phyloP scores from a whole-genome alignment of 2,797 vertebrate species.

The Chelonia mydas region DNA sequence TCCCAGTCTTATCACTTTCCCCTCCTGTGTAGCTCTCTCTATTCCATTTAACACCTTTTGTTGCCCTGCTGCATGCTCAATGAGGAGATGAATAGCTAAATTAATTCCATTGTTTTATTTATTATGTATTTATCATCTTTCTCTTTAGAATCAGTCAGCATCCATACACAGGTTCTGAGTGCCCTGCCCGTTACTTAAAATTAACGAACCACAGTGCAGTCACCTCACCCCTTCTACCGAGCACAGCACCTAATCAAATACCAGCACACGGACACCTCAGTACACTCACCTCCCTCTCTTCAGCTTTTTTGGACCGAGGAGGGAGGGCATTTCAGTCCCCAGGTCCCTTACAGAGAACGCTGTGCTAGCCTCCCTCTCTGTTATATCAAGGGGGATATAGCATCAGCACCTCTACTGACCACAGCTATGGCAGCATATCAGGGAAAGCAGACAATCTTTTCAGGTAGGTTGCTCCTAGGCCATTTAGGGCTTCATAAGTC shows the following conservation, averaged over 20 bases:
- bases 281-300: background rate
- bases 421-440: background rate
- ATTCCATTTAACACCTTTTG: background rate
- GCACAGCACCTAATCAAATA: background rate
- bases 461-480: background rate
- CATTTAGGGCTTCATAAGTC: background rate
- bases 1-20: background rate
- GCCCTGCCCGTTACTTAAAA: background rate
- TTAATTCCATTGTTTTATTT: background rate
- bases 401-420: no score
- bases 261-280: background rate
- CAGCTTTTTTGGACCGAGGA: background rate
- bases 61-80: conserved; percentile 12
- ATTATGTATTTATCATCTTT: background rate
- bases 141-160: background rate
- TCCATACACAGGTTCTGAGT: background rate
- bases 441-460: background rate
- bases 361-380: background rate
- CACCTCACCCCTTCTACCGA: background rate
- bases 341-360: background rate
- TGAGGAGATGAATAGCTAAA: background rate
- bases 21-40: background rate
- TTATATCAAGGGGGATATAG: background rate
- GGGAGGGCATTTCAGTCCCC: background rate
- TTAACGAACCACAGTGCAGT: background rate